Conservation (phyloP, 2,888 invertebrate species). For the Siphlonurus alternatus region DNA sequence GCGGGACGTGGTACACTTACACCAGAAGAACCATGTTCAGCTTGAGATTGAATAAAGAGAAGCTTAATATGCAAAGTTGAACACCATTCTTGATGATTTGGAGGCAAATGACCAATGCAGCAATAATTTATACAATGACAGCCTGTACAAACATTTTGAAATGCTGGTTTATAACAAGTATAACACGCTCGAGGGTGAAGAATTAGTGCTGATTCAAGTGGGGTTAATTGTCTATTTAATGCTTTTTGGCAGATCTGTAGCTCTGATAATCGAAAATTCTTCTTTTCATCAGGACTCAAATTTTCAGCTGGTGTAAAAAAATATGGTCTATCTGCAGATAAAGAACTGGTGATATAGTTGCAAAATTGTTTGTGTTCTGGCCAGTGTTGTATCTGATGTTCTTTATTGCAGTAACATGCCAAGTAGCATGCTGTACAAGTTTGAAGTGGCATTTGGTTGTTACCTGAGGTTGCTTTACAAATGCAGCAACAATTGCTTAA, state of each 20-base stretch:
- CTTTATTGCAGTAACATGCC: conserved; percentile 42
- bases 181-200: not conserved
- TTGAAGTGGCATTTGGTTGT: not conserved
- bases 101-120: not conserved
- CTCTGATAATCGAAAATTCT: not conserved
- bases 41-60: conserved; percentile 1
- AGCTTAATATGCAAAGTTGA: not conserved
- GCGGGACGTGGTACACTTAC: not conserved
- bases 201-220: not conserved
- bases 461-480: not conserved
- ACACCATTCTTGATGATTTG: not conserved
- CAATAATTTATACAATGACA: not conserved
- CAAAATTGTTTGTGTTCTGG: conserved; percentile 41
- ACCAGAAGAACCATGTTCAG: not conserved
- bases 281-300: not conserved
- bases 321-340: not conserved
- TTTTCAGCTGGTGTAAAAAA: not conserved
- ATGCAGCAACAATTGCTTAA: not conserved
- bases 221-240: not conserved
- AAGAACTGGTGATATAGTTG: conserved; percentile 14
- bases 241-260: not conserved
- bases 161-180: not conserved
- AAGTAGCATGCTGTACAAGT: conserved; percentile 37
- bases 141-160: not conserved
- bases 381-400: conserved; percentile 42